Percentiles rank a stretch among this genome's conserved stretches.
phyloP scores from a whole-genome alignment of 2,113 vertebrate species.

The Bucco capensis region DNA sequence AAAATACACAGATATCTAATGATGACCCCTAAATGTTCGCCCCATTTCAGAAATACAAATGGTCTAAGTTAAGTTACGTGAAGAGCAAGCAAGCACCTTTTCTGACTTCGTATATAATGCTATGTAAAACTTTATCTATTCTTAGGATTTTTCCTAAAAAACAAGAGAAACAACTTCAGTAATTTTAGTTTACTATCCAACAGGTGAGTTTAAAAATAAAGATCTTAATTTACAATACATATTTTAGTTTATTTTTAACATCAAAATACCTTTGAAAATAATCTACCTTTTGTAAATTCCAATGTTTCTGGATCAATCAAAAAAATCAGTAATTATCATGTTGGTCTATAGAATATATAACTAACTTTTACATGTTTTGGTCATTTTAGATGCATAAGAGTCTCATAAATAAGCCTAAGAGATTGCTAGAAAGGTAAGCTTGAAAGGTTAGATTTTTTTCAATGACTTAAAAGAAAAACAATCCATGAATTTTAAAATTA shows the following conservation, averaged over 20 bases:
- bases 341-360: slow-evolving; percentile 4
- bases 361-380: slow-evolving; percentile 26
- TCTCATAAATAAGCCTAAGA: slow-evolving; percentile 42
- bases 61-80: background rate
- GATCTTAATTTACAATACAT: background rate
- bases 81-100: background rate
- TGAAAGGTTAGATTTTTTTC: background rate
- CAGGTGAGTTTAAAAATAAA: background rate
- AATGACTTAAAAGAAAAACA: background rate
- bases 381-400: slow-evolving; percentile 33
- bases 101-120: background rate
- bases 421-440: background rate
- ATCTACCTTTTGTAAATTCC: slow-evolving; percentile 25
- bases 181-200: background rate
- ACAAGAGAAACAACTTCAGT: background rate
- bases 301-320: background rate
- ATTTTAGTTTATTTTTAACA: background rate
- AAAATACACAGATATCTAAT: background rate
- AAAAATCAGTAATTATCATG: slow-evolving; percentile 35
- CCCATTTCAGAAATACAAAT: background rate
- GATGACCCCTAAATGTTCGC: background rate
- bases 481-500: slow-evolving; percentile 13
- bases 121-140: background rate
- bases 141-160: background rate
- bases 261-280: background rate